Evolutionary conservation across 2,113 vertebrate species (phyloP), one percentile per base, ranked within the genome.

Genomic region (Elgaria multicarinata): DNA sequence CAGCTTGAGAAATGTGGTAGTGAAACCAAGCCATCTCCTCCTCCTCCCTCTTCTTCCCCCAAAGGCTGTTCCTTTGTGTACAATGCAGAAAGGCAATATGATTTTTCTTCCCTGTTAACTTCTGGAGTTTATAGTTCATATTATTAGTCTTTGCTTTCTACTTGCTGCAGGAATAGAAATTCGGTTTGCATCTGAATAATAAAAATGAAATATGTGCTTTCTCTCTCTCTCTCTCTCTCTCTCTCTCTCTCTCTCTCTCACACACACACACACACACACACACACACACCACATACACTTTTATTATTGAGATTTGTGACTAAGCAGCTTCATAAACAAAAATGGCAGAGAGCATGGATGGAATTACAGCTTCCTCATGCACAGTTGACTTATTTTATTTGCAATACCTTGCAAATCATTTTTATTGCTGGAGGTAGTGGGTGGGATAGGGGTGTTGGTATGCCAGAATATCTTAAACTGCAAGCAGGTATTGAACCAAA

Each of bases 231-330:
- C 44, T 55, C 53, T 74, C 77, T 50, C 46, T 50, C 46, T 50
- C 18, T 71, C 36, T 2, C 18, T 6, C 71, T 83, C 39, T 36
- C 74, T 28, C 33, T 44, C 44, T 46, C 53, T 67, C 77, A 39
- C 42, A 46, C 39, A 26, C 42, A 44, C 39, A 44, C 75, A 44
- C 39, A 26, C 39, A 44, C 24, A 16, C 71, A 50, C 10, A 53
- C 39, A 66, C 46, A 50, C 46, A 50, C 46, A 50, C 46, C 16
- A 10, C n/a, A 31, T 67, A 55, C 46, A 7, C 36, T 90, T 91
- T 93, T 89, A 88, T 81, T 55, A 53, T 36, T 1, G 31, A 80
- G 91, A 87, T 93, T 91, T 92, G 93, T 91, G 90, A 87, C 82
- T 86, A 22, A 90, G 88, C 93, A 66, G 74, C 64, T 46, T 90